Evolutionary conservation across 2,113 vertebrate genomes (phyloP).

Genomic region (Platysteira castanea): DNA sequence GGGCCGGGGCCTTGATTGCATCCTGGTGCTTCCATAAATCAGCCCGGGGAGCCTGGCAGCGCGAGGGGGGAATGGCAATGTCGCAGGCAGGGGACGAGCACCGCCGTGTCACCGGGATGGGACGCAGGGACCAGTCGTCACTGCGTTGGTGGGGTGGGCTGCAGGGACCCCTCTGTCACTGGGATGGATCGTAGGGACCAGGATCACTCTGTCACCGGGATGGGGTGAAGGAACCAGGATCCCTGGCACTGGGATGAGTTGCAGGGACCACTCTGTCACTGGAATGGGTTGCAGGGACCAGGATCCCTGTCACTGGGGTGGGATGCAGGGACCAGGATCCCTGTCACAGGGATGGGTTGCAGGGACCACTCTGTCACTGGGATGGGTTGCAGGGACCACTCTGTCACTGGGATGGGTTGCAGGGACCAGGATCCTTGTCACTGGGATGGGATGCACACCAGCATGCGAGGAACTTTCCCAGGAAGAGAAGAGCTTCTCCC

Average conservation of each 20-base stretch:
- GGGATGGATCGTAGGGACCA: accelerated
- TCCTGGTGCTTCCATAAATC: background rate
- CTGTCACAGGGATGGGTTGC: accelerated
- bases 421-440: too few species aligned
- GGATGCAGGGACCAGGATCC: background rate
- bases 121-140: background rate
- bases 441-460: accelerated
- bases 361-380: too few species aligned
- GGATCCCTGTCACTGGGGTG: background rate
- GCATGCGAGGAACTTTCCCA: background rate
- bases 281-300: too few species aligned
- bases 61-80: background rate
- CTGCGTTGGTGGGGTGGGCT: background rate
- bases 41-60: background rate
- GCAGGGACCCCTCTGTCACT: background rate
- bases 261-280: too few species aligned
- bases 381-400: accelerated
- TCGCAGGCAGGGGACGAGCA: background rate
- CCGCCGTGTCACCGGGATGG: accelerated
- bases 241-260: too few species aligned
- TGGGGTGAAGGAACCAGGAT: accelerated
- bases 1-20: background rate
- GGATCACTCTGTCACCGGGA: accelerated
- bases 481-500: background rate
- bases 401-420: background rate